Percentiles rank a stretch among this genome's conserved stretches.
Evolutionary conservation across 2,888 invertebrate genomes (phyloP).

Genomic region (Epirrhoe tristata): DNA sequence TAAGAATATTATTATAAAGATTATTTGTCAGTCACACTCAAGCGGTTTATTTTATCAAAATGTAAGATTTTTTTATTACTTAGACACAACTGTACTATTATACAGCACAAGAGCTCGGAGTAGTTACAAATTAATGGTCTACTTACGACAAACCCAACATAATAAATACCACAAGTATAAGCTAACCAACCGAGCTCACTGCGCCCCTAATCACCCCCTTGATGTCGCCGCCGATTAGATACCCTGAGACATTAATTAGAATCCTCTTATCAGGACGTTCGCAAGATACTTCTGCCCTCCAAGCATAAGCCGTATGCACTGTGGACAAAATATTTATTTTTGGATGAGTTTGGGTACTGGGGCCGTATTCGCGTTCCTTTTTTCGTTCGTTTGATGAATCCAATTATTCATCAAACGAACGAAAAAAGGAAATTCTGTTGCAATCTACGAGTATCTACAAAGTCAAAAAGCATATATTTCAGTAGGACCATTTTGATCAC

Average conservation of each 20-base stretch:
- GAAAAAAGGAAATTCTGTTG: too few species aligned
- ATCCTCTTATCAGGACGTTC: neutral
- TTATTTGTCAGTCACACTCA: too few species aligned
- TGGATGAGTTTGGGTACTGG: neutral
- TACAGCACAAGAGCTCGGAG: neutral
- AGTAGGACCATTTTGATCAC: too few species aligned
- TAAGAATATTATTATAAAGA: too few species aligned
- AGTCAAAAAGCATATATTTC: too few species aligned
- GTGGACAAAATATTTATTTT: neutral
- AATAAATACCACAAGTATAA: constrained; percentile 4
- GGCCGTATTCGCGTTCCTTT: neutral
- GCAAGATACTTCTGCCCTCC: neutral
- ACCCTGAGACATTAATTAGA: constrained; percentile 19
- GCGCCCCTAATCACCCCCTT: constrained; percentile 33
- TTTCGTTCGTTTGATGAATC: neutral
- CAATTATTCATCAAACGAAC: too few species aligned
- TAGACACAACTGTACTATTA: too few species aligned
- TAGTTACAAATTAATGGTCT: neutral
- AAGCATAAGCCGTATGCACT: neutral
- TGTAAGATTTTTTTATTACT: too few species aligned
- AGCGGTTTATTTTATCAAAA: too few species aligned
- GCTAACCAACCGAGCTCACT: constrained; percentile 15
- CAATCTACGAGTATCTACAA: too few species aligned
- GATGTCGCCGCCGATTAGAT: constrained; percentile 23
- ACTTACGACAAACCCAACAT: constrained; percentile 12